A percentile compares a stretch with the other conserved stretches of the same genome.
These are phyloP conservation scores for Smithornis capensis DNA, from an alignment of 2,113 vertebrate genomes.

Conservation along the genomic window DNA sequence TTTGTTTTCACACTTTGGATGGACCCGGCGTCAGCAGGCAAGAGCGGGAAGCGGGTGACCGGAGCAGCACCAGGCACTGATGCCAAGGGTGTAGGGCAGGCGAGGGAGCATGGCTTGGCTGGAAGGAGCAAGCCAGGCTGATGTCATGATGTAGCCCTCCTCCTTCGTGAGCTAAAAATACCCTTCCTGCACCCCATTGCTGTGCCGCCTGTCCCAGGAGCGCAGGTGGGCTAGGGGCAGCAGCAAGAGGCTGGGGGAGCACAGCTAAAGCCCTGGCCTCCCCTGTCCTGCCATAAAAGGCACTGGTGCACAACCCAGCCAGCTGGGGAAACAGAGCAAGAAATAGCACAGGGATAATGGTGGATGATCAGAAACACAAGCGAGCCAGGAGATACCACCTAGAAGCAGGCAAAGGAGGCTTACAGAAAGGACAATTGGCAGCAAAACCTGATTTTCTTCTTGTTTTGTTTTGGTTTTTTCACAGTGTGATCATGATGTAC, in stretches of 20 bases:
- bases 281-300: neutral
- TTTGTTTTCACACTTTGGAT: neutral
- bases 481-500: rapidly evolving
- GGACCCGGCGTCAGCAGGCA: neutral
- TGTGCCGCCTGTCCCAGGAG: neutral
- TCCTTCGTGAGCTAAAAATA: neutral
- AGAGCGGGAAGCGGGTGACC: neutral
- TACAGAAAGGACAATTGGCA: neutral
- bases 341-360: neutral
- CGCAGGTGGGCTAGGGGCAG: neutral
- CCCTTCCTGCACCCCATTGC: rapidly evolving
- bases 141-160: neutral
- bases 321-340: slow-evolving; percentile 15
- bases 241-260: rapidly evolving
- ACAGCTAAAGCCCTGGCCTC: neutral
- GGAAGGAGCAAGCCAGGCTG: neutral
- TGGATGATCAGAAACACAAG: neutral
- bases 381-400: neutral
- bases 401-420: neutral
- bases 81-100: neutral
- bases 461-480: neutral
- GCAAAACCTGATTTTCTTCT: neutral
- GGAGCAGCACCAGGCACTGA: rapidly evolving
- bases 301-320: neutral
- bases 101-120: neutral